phyloP scores from a whole-genome alignment of 2,888 invertebrate genomes.

The Parthenolecanium corni region DNA sequence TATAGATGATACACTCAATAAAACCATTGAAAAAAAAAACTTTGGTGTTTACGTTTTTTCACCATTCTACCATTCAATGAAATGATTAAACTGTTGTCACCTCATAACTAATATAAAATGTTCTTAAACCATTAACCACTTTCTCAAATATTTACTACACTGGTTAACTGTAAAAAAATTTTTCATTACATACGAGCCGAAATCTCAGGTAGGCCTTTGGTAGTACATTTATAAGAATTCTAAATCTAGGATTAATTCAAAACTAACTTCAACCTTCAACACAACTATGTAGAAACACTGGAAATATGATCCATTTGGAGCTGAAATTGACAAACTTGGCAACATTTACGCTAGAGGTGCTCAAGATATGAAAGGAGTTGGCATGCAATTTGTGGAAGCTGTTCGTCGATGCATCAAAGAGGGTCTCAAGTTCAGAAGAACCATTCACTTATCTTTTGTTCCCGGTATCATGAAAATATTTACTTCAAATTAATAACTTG shows the following conservation, averaged over 20 bases:
- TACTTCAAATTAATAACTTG: no score
- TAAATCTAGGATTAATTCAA: not conserved
- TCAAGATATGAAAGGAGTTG: constrained; percentile 78
- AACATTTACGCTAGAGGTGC: constrained; percentile 78
- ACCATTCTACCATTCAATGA: no score
- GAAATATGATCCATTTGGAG: constrained; percentile 80
- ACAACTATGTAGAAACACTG: constrained; percentile 62
- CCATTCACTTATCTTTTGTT: constrained; percentile 57
- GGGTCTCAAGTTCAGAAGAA: constrained; percentile 47
- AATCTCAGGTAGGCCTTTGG: constrained; percentile 96
- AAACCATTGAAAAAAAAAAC: no score
- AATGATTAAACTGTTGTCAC: no score
- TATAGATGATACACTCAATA: no score
- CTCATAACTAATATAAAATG: no score
- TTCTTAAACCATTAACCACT: no score
- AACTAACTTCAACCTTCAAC: not conserved
- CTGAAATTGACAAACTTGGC: constrained; percentile 69
- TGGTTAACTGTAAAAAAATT: no score
- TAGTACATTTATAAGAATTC: constrained; percentile 71
- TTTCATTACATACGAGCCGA: no score
- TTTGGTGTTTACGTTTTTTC: no score
- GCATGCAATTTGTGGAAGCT: constrained; percentile 62
- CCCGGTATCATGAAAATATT: no score
- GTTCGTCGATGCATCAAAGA: constrained; percentile 48
- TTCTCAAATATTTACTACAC: no score